Base-by-base conservation (phyloP, 1,140 invertebrate genomes). In the Drosophila grimshawi region DNA sequence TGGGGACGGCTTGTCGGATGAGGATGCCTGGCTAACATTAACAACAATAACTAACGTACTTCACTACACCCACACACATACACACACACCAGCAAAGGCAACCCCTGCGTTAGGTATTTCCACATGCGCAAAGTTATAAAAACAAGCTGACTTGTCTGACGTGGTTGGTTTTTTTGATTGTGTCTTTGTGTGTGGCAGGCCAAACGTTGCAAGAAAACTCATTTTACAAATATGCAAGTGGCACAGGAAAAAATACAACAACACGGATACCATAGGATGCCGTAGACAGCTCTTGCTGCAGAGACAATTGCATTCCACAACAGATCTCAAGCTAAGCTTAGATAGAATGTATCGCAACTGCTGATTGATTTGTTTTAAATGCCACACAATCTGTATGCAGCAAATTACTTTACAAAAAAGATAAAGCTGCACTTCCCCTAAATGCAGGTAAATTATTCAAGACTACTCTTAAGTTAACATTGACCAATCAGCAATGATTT, bases 121-220 rank as follows among this genome's bases (percentile, higher is more conserved):
- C 74, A 65, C 74, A 70, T 46, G 70, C 68, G 59, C 70, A 60
- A 86, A 71, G 81, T 82, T 80, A 80, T 85, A 57, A 88, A 78
- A 86, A 82, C 79, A 76, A 82, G 76, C 76, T 76, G 66, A 32
- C 70, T 52, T 66, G 62, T 62, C 51, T 67, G 53, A 35, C 19
- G 56, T 8, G 29, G 19, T 30, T 10, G 35, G 1, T 43, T 43
- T 43, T 43, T 37, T 3, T n/a, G 37, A 5, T 39, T 5, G 6
- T 6, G 19, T 19, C 19, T 19, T 19, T 19, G 19, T 39, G 37
- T 41, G 39, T 41, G 37, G n/a, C 41, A 29, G 33, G 41, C 7
- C 6, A 7, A 64, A 33, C 29, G 32, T 6, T 61, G 45, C 5
- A 77, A 63, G 78, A 77, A 77, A 81, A 77, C 81, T 59, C 76